Evolutionary conservation across 2,888 invertebrate genomes (phyloP), one percentile per base, ranked within the genome.

Genomic region (Xanthostigma xanthostigma): DNA sequence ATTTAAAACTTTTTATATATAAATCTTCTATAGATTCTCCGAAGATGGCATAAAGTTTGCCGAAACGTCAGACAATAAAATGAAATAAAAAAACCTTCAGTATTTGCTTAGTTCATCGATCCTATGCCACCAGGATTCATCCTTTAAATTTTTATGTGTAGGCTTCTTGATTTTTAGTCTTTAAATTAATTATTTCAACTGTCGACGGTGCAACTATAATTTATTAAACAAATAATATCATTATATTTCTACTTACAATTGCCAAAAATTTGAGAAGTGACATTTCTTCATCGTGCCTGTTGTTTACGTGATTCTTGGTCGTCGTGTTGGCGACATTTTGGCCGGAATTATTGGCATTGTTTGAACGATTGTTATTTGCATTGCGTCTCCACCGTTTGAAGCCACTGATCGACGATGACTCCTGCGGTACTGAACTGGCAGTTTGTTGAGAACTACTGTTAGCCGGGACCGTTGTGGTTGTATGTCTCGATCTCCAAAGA

Each of bases 181-280:
- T 27, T 6, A 27, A 3, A 27, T 27, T 27, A 3, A 27, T 27
- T 27, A 27, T 27, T 27, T 27, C 6, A 27, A 27, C 27, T 3
- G 1, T 27, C 27, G 27, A 3, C 6, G 27, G 27, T 27, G 6
- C 27, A 27, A 27, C 12, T 43, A 33, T 13, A n/a, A 43, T 9
- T 9, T 11, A 33, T 17, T 34, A 43, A 33, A 43, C 11, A 33
- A 42, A 14, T 27, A 27, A 27, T 27, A 27, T 5, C 6, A 27
- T 6, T 5, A 27, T 6, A 27, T 27, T 27, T 27, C 57, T 68
- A 82, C 84, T 84, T 77, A 84, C 84, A 74, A 84, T 79, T 60
- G 84, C 84, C 65, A 87, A 69, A 65, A 84, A 83, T 69, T 86
- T 84, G 56, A 86, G 74, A 56, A 74, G 59, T 2, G 72, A 70